A percentile compares a stretch with the other conserved stretches of the same genome.
phyloP scores from a whole-genome alignment of 2,113 vertebrate species.

The Siniperca chuatsi region DNA sequence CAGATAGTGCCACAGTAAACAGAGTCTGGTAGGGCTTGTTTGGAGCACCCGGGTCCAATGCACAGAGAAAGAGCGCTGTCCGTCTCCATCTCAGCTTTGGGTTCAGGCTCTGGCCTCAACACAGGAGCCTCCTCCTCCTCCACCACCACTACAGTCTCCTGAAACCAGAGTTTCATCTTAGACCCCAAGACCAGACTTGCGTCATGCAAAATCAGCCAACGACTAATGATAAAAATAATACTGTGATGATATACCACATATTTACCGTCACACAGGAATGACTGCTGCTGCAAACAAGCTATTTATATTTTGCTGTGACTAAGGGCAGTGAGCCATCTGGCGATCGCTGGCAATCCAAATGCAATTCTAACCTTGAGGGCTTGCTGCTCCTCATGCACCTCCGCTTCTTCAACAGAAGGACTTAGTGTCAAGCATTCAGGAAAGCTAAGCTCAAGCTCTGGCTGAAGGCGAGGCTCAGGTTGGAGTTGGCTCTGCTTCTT shows the following conservation, averaged over 20 bases:
- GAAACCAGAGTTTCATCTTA: slow-evolving; percentile 67
- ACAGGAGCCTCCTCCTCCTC: slow-evolving; percentile 20
- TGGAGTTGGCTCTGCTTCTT: slow-evolving; percentile 80
- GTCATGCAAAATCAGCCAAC: slow-evolving; percentile 21
- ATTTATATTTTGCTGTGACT: not conserved
- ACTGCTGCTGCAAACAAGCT: not conserved
- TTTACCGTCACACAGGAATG: not conserved
- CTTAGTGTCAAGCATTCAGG: slow-evolving; percentile 79
- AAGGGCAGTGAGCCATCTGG: not conserved
- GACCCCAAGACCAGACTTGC: slow-evolving; percentile 13
- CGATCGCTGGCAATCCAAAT: slow-evolving; percentile 27
- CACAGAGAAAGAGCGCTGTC: slow-evolving; percentile 86
- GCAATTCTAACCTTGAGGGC: slow-evolving; percentile 85
- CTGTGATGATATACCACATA: not conserved
- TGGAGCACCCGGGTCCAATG: slow-evolving; percentile 91
- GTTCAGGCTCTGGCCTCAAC: slow-evolving; percentile 36
- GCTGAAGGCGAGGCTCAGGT: slow-evolving; percentile 59
- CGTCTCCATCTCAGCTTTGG: slow-evolving; percentile 57
- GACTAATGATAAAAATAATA: not conserved
- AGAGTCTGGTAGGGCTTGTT: slow-evolving; percentile 89
- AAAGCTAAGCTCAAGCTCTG: slow-evolving; percentile 54
- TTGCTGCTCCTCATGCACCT: slow-evolving; percentile 87
- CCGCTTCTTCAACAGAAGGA: slow-evolving; percentile 81
- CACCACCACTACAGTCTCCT: slow-evolving; percentile 73
- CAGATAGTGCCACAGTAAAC: slow-evolving; percentile 97